Conservation (phyloP, 2,113 vertebrate species). For the Chauna torquata region DNA sequence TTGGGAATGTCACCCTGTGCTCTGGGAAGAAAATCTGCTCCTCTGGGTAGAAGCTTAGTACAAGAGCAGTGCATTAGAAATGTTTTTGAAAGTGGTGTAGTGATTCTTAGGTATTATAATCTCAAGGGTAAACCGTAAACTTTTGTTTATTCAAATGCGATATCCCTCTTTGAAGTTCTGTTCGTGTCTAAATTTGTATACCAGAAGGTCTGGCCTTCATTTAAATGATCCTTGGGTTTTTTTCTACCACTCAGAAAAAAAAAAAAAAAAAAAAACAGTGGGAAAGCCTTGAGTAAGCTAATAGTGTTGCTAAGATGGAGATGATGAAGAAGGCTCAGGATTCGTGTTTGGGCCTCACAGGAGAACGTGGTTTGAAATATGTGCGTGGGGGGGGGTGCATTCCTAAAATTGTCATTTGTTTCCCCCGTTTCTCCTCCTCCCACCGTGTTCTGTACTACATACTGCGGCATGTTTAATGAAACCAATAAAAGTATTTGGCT, state of each 20-base stretch:
- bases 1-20: neutral
- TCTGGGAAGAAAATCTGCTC: neutral
- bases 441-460: neutral
- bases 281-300: slow-evolving; percentile 36
- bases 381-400: neutral
- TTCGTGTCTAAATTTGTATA: slow-evolving; percentile 42
- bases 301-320: slow-evolving; percentile 1
- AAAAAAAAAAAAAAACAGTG: neutral
- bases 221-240: slow-evolving; percentile 40
- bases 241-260: neutral
- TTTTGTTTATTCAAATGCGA: slow-evolving; percentile 47
- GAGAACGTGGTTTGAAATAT: slow-evolving; percentile 30
- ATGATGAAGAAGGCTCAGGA: slow-evolving; percentile 27
- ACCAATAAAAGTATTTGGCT: slow-evolving; percentile 38
- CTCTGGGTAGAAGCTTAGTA: neutral
- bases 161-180: slow-evolving; percentile 43
- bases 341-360: slow-evolving; percentile 27
- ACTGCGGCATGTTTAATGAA: slow-evolving; percentile 4
- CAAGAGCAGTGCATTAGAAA: neutral
- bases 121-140: slow-evolving; percentile 18
- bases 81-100: neutral
- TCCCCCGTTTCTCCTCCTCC: neutral
- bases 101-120: neutral
- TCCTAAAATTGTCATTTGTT: slow-evolving; percentile 31
- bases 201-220: slow-evolving; percentile 54